Evolutionary conservation across 2,888 invertebrate species (phyloP).

Genomic region (Arctia plantaginis): DNA sequence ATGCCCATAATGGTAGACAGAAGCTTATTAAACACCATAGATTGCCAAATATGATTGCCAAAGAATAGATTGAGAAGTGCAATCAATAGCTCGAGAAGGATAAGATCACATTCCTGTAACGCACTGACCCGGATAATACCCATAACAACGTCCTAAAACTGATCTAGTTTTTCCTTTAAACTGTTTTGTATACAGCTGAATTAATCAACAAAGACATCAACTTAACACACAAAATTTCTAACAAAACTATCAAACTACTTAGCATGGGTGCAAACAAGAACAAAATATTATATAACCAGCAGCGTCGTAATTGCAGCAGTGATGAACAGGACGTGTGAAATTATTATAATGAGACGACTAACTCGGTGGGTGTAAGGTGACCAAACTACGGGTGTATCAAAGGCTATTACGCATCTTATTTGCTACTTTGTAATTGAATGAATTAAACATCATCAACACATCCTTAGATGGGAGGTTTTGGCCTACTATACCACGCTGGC

Average conservation of each 20-base stretch:
- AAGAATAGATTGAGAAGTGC: too few relatives aligned
- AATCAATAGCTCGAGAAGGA: neutral
- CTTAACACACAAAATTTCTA: conserved; percentile 2
- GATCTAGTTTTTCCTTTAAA: neutral
- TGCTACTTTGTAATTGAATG: neutral
- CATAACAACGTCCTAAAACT: neutral
- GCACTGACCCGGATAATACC: neutral
- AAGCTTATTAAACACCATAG: too few relatives aligned
- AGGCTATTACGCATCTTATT: neutral
- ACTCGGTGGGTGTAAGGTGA: conserved; percentile 24
- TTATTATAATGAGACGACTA: conserved; percentile 58
- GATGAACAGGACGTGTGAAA: conserved; percentile 52
- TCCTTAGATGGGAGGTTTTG: too few relatives aligned
- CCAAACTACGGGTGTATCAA: conserved; percentile 13
- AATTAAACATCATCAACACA: too few relatives aligned
- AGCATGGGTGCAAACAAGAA: conserved; percentile 40
- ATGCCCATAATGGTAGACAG: neutral
- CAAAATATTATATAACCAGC: conserved; percentile 38
- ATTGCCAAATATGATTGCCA: too few relatives aligned
- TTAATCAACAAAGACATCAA: neutral
- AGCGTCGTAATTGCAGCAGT: conserved; percentile 37
- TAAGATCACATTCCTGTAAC: neutral
- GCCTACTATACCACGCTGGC: too few relatives aligned
- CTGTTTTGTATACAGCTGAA: neutral
- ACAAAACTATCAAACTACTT: conserved; percentile 5